phyloP scores from a whole-genome alignment of 2,113 vertebrate genomes.

The Pseudolaguvia tuberculata region DNA sequence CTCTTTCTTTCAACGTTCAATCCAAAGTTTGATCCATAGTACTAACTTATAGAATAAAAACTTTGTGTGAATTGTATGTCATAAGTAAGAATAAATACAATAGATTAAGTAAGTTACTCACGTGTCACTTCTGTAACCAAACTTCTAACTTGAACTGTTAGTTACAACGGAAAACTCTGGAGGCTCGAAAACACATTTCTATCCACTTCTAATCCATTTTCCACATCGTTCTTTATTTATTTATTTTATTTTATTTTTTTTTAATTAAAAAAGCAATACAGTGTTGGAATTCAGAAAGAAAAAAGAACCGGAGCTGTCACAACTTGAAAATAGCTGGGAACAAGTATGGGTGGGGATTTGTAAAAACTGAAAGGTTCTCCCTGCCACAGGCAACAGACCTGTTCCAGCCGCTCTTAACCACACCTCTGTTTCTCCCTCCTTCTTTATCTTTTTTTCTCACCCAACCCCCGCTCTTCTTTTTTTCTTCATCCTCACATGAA shows the following conservation, averaged over 20 bases:
- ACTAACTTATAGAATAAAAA: background rate
- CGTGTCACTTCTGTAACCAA: background rate
- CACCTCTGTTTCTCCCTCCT: constrained; percentile 52
- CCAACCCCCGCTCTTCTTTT: background rate
- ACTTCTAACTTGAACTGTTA: constrained; percentile 31
- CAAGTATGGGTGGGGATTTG: constrained; percentile 73
- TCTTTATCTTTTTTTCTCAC: constrained; percentile 22
- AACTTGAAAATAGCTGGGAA: constrained; percentile 60
- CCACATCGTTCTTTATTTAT: no score
- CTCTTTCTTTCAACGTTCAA: no score
- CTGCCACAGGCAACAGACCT: constrained; percentile 67
- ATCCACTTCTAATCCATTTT: constrained; percentile 11
- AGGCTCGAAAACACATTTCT: constrained; percentile 16
- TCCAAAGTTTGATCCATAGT: background rate
- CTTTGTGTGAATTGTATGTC: background rate
- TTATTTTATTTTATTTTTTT: no score
- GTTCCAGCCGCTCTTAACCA: constrained; percentile 68
- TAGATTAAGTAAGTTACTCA: background rate
- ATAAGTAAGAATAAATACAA: background rate
- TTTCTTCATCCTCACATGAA: background rate
- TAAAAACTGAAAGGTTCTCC: constrained; percentile 61
- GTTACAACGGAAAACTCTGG: constrained; percentile 5
- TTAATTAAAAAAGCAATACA: background rate
- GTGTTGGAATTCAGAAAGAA: constrained; percentile 2
- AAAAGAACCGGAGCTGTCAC: constrained; percentile 62